These are phyloP conservation scores for Sinodicranocentrus sp. DNA, from an alignment of 2,888 invertebrate species.

Conservation along the genomic window DNA sequence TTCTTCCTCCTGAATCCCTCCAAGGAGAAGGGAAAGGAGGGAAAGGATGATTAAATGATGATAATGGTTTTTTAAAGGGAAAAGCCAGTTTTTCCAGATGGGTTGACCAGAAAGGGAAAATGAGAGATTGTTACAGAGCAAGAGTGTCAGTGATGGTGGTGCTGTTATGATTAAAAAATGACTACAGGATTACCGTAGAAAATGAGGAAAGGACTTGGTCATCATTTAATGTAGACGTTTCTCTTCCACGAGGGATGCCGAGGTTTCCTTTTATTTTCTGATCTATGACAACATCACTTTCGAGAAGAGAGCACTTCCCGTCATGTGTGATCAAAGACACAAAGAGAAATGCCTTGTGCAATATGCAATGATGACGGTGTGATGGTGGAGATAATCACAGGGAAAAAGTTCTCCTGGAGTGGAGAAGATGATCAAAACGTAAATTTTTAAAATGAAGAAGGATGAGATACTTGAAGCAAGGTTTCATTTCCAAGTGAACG, in stretches of 20 bases:
- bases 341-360: background rate
- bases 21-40: background rate
- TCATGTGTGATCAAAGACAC: background rate
- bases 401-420: background rate
- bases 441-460: slow-evolving; percentile 53
- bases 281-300: too few species aligned
- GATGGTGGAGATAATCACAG: slow-evolving; percentile 13
- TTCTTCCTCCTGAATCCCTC: too few species aligned
- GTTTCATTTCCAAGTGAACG: slow-evolving; percentile 52
- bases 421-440: slow-evolving; percentile 59
- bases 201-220: too few species aligned
- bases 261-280: too few species aligned
- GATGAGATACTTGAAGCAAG: background rate
- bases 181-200: background rate
- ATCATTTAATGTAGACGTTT: background rate
- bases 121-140: too few species aligned
- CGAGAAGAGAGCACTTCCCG: too few species aligned
- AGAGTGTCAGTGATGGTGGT: background rate
- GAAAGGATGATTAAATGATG: background rate
- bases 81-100: too few species aligned
- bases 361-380: slow-evolving; percentile 3
- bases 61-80: background rate
- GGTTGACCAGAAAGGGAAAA: background rate
- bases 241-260: background rate
- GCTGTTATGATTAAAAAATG: background rate